These are phyloP conservation scores for Ormyrus labotus DNA, from an alignment of 2,888 invertebrate genomes.

Conservation along the genomic window DNA sequence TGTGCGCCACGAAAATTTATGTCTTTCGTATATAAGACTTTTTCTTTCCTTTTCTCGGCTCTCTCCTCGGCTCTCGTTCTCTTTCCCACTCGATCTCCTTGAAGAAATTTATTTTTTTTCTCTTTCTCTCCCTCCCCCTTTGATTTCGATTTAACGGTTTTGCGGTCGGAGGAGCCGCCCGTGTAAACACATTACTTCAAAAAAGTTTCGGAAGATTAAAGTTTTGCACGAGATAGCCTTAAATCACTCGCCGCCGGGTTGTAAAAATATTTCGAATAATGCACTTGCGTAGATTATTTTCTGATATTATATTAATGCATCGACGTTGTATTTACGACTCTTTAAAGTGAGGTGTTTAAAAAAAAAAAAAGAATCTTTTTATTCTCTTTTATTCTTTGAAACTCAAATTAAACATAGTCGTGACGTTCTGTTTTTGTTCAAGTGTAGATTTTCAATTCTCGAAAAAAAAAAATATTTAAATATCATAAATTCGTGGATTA, in stretches of 20 bases:
- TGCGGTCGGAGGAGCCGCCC: conserved; percentile 2
- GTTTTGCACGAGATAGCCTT: conserved; percentile 33
- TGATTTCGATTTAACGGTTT: conserved; percentile 29
- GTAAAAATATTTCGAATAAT: conserved; percentile 25
- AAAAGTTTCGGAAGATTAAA: conserved; percentile 19
- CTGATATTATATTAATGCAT: neutral
- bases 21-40: conserved; percentile 52
- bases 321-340: too few species aligned
- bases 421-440: too few species aligned
- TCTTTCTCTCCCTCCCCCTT: neutral
- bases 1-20: conserved; percentile 60
- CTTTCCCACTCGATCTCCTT: conserved; percentile 37
- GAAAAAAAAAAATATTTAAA: too few species aligned
- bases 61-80: conserved; percentile 5
- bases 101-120: conserved; percentile 38
- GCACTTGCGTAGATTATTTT: neutral
- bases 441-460: too few species aligned
- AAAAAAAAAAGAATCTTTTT: too few species aligned
- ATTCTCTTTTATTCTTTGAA: too few species aligned
- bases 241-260: conserved; percentile 29
- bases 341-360: too few species aligned
- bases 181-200: conserved; percentile 11
- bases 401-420: too few species aligned
- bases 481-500: too few species aligned
- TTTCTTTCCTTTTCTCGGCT: conserved; percentile 42